Evolutionary conservation across 2,113 vertebrate genomes (phyloP), one percentile per base, ranked within the genome.

Genomic region (Clarias batrachus): DNA sequence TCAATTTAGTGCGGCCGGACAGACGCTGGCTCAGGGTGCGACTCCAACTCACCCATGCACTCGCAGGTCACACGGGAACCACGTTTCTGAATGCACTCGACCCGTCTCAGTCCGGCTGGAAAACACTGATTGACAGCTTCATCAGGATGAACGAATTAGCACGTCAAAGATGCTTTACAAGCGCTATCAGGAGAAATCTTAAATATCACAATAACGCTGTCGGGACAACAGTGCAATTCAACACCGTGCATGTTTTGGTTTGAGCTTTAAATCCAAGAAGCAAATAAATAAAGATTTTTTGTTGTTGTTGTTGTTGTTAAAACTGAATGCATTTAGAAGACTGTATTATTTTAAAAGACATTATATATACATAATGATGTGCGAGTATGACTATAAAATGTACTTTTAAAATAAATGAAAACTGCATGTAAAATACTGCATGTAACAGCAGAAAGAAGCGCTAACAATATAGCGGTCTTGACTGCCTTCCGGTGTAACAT

Each of bases 1-100:
- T 93, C 88, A 92, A 88, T 89, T 87, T 62, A 87, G 87, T 71
- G 57, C 81, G 79, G 71, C 60, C 65, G 48, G 81, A 60, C 65
- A 57, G 70, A 88, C 16, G 37, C 85, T 56, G 77, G 63, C 82
- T 30, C 84, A 87, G 68, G 79, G 62, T 78, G 71, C 21, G 30
- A 65, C 83, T 71, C n/a, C 3, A 19, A 85, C 60, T 85, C 60
- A 65, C 86, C 85, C 27, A 33, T 4, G 4, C 33, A 48, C 62
- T 79, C 79, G 85, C 33, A 4, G 88, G 77, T 87, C 82, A 89
- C 12, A n/a, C 62, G 83, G 84, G 86, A 86, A 87, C 83, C 71
- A 83, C 80, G 62, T 63, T 77, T 52, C 68, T 48, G 68, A 82
- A 87, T 54, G 85, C 85, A 66, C 71, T 41, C 16, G 66, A 3